A percentile compares a stretch with the other conserved stretches of the same genome.
Evolutionary conservation across 2,113 vertebrate species (phyloP).

Genomic region (Mesocricetus auratus): DNA sequence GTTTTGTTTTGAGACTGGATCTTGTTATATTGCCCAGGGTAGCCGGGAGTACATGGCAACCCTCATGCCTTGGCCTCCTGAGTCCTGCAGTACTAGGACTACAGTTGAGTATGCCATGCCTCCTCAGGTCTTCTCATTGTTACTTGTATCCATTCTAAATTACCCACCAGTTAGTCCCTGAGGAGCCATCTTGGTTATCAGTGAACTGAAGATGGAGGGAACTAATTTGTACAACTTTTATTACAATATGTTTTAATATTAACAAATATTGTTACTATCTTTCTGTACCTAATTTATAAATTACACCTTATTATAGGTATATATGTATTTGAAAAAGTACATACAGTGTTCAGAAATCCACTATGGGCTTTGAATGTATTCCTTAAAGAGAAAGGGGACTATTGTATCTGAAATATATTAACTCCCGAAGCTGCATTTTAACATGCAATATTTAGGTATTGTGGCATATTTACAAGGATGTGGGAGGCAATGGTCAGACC

Average conservation of each 20-base stretch:
- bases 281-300: slow-evolving; percentile 4
- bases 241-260: not conserved
- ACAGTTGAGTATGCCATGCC: not conserved
- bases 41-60: not conserved
- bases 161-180: not conserved
- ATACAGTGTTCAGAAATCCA: not conserved
- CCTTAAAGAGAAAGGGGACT: not conserved
- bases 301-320: not conserved
- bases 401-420: not conserved
- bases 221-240: not conserved
- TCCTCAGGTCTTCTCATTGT: not conserved
- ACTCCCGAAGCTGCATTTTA: not conserved
- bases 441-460: not conserved
- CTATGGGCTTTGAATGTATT: not conserved
- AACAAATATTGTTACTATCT: not conserved
- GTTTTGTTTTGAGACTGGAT: not conserved
- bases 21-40: not conserved
- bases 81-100: not conserved
- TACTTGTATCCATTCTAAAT: not conserved
- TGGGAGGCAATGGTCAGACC: slow-evolving; percentile 43
- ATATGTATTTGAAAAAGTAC: not conserved
- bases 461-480: slow-evolving; percentile 13
- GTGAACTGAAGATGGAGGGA: not conserved
- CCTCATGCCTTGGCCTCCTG: not conserved
- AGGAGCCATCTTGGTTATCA: not conserved